Conservation (phyloP, 2,888 invertebrate genomes). For the Agriopis aurantiaria region DNA sequence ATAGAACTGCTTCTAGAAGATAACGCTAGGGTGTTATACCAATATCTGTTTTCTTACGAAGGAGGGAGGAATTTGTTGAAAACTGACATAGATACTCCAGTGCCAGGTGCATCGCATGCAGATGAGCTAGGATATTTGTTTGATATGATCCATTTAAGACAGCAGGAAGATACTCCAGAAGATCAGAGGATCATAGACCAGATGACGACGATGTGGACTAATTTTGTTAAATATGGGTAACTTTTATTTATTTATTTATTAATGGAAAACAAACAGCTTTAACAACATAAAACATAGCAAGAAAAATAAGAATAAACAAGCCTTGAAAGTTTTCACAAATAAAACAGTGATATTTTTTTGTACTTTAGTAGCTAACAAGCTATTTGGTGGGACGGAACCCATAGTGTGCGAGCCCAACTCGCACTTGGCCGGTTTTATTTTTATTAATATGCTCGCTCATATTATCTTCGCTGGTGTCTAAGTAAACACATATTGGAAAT, state of each 20-base stretch:
- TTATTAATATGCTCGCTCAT: too few species aligned
- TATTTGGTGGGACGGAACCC: too few species aligned
- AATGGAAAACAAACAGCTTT: too few species aligned
- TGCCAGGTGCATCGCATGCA: conserved; percentile 14
- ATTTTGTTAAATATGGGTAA: conserved; percentile 47
- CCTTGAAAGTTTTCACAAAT: too few species aligned
- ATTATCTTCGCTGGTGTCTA: too few species aligned
- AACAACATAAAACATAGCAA: too few species aligned
- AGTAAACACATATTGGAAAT: too few species aligned
- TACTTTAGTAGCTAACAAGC: too few species aligned
- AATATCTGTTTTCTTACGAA: conserved; percentile 58
- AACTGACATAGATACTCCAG: conserved; percentile 40
- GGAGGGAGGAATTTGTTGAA: conserved; percentile 56
- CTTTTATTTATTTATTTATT: conserved; percentile 1
- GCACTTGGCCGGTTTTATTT: too few species aligned
- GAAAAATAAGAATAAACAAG: too few species aligned
- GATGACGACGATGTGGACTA: conserved; percentile 26
- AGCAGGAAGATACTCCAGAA: conserved; percentile 12
- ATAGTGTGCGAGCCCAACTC: too few species aligned
- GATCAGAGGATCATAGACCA: conserved; percentile 33
- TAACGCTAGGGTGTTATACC: conserved; percentile 47
- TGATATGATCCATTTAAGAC: conserved; percentile 19
- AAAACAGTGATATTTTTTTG: too few species aligned
- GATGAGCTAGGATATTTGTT: conserved; percentile 55
- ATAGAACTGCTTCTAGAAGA: conserved; percentile 47